A percentile compares a stretch with the other conserved stretches of the same genome.
Conservation (phyloP, 2,113 vertebrate species). For the Garra rufa region DNA sequence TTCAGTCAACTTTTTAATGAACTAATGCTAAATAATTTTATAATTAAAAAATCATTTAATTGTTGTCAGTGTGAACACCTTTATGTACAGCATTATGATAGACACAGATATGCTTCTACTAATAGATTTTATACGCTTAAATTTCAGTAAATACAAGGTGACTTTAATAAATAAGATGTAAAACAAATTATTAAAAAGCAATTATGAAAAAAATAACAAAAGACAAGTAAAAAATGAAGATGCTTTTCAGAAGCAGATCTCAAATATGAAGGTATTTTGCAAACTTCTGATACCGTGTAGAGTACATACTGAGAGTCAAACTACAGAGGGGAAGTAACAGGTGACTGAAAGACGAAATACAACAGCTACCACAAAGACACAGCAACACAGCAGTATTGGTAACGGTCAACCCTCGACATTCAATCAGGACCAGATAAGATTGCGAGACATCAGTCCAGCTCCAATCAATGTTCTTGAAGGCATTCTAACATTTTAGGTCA, state of each 20-base stretch:
- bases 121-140: conserved; percentile 1
- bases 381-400: conserved; percentile 9
- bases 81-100: background rate
- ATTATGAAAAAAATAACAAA: background rate
- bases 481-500: background rate
- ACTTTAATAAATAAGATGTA: conserved; percentile 66
- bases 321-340: conserved; percentile 36
- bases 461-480: background rate
- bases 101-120: background rate
- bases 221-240: background rate
- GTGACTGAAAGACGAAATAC: conserved; percentile 18
- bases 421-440: background rate
- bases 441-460: background rate
- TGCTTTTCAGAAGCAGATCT: background rate
- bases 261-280: background rate
- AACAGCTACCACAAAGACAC: conserved; percentile 16
- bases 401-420: conserved; percentile 57
- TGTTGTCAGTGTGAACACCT: background rate
- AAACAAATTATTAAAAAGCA: background rate
- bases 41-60: background rate
- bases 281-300: conserved; percentile 17
- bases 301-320: conserved; percentile 42
- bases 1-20: too few species aligned
- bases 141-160: conserved; percentile 58
- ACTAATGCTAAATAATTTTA: background rate